These are phyloP conservation scores for Drosophila neonasuta DNA, from an alignment of 2,888 invertebrate species.

Conservation along the genomic window DNA sequence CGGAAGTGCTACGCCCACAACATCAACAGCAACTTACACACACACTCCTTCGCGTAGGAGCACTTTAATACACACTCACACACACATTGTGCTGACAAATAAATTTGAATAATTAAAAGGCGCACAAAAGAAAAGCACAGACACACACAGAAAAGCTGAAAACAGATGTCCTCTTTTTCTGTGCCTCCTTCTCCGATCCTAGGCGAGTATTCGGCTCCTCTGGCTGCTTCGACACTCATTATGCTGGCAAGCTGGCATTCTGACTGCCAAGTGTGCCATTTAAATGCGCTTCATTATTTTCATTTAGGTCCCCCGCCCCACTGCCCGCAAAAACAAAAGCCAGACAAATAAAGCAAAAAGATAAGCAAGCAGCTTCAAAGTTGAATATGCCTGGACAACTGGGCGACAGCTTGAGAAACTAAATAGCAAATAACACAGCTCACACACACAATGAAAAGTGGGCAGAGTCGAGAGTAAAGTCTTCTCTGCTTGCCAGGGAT, in stretches of 20 bases:
- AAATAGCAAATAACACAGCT: slow-evolving; percentile 45
- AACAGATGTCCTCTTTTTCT: slow-evolving; percentile 71
- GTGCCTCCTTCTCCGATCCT: not conserved
- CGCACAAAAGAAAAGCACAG: slow-evolving; percentile 52
- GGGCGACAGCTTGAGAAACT: slow-evolving; percentile 73
- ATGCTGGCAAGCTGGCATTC: slow-evolving; percentile 32
- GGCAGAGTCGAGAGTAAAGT: slow-evolving; percentile 1
- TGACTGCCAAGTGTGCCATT: slow-evolving; percentile 57
- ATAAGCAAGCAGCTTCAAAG: slow-evolving; percentile 60
- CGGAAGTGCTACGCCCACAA: slow-evolving; percentile 35
- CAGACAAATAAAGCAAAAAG: slow-evolving; percentile 66
- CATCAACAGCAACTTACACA: slow-evolving; percentile 18
- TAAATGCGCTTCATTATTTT: slow-evolving; percentile 66
- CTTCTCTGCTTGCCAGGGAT: slow-evolving; percentile 5
- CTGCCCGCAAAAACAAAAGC: slow-evolving; percentile 21
- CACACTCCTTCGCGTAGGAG: not conserved
- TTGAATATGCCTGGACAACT: slow-evolving; percentile 10
- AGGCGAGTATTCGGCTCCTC: not conserved
- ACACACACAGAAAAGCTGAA: slow-evolving; percentile 11
- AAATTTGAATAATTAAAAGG: slow-evolving; percentile 75
- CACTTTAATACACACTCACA: not conserved
- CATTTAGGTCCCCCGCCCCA: slow-evolving; percentile 31
- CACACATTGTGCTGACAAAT: slow-evolving; percentile 63
- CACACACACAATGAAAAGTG: slow-evolving; percentile 51
- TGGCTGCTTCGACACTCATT: slow-evolving; percentile 35